Evolutionary conservation across 37 sponge, comb jelly and placozoan species (phyloP).

Genomic region (Diacarnus erythraeanus): DNA sequence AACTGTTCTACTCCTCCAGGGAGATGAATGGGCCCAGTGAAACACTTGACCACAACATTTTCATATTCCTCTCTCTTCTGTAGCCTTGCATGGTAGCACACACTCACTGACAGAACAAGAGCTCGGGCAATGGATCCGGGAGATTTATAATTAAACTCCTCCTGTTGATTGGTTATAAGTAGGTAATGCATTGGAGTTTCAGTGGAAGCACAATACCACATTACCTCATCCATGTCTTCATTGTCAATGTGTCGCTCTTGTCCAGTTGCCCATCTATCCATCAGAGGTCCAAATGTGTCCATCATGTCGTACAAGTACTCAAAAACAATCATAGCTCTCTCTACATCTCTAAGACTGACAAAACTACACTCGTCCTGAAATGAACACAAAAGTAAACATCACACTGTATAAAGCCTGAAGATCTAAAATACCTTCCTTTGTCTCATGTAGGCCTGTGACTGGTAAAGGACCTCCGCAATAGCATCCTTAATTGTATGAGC

Average conservation of each 20-base stretch:
- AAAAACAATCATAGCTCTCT: constrained; percentile 82
- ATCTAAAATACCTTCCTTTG: constrained; percentile 51
- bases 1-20: constrained; percentile 51
- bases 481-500: not conserved
- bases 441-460: constrained; percentile 85
- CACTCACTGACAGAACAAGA: constrained; percentile 60
- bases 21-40: constrained; percentile 38
- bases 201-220: too few species aligned
- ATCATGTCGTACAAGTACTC: constrained; percentile 56
- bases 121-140: constrained; percentile 28
- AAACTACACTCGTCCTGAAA: constrained; percentile 82
- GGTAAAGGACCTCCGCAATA: constrained; percentile 54
- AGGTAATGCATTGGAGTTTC: not conserved
- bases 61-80: constrained; percentile 71
- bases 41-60: constrained; percentile 18
- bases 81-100: constrained; percentile 81
- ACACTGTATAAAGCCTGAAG: not conserved
- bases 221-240: not conserved
- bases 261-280: constrained; percentile 23
- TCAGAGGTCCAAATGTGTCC: constrained; percentile 15
- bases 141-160: not conserved
- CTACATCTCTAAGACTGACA: constrained; percentile 86
- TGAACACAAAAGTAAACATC: not conserved
- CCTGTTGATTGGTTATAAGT: too few species aligned
- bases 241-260: not conserved